Base-by-base conservation (phyloP, 1,140 invertebrate species). In the Teleopsis dalmanni region DNA sequence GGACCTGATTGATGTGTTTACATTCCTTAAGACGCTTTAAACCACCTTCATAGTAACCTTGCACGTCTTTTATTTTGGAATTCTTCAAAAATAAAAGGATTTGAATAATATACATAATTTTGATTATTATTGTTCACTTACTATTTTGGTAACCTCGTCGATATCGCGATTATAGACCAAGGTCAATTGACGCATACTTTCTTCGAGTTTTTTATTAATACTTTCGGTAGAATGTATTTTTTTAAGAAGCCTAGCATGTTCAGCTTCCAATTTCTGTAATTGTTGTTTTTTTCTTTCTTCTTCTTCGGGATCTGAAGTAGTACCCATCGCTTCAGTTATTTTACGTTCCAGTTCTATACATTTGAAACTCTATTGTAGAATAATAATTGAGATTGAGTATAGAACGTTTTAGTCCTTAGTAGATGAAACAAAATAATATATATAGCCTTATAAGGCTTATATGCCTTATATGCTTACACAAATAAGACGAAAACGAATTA, bases 161-260 rank as follows among this genome's bases (percentile, higher is more conserved):
- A 52, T 54, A 48, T 65, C 65, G 41, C 48, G 45, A n/a, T 60
- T 61, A 25, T 76, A 75, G 3, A 62, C 57, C 4, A 60, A 58
- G 1, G 71, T 64, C 33, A 77, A 38, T 44, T 68, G 62, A 33
- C 71, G 63, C 71, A 75, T 75, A 54, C 73, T 74, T 25, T 81
- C 75, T 52, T 80, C 77, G 7, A 80, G 61, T 52, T 67, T 70
- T 14, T 65, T 58, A 21, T 78, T 71, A 56, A 80, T 78, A 3
- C 48, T 57, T 50, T 80, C 72, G 0, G 80, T 58, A 3, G 72
- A 52, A 26, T 37, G 37, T 6, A 67, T 42, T 6, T 55, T 54
- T 18, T 55, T 60, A 8, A 52, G 54, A 10, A 63, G 25, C 44
- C 60, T 60, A 6, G 42, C 44, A 37, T 47, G 43, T 21, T 56